A percentile compares a stretch with the other conserved stretches of the same genome.
Evolutionary conservation across 2,888 invertebrate species (phyloP).

Genomic region (Trissoscelio sp.): DNA sequence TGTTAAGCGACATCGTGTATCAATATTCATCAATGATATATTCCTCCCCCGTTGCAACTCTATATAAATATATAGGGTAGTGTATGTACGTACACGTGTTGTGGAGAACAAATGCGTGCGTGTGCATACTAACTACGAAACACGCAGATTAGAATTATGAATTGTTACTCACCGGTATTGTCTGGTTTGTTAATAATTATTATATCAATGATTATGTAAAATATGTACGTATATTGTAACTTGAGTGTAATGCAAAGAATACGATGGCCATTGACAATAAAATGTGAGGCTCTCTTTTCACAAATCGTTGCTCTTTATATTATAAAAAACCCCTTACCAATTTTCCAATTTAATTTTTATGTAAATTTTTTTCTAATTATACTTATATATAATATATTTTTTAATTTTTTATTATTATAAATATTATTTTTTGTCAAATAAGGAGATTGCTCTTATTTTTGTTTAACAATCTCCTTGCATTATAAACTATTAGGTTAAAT

Average conservation of each 20-base stretch:
- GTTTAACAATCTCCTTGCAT: too few species aligned
- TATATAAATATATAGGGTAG: conserved; percentile 50
- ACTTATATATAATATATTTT: too few species aligned
- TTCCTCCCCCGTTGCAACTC: conserved; percentile 52
- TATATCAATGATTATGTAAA: conserved; percentile 81
- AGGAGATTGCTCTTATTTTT: too few species aligned
- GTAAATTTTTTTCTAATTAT: not conserved
- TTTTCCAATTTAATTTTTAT: too few species aligned
- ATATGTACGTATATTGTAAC: conserved; percentile 83
- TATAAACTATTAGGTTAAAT: too few species aligned
- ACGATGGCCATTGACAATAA: conserved; percentile 81
- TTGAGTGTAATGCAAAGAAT: conserved; percentile 78
- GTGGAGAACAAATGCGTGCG: conserved; percentile 9
- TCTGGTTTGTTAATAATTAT: conserved; percentile 82
- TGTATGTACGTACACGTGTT: conserved; percentile 8
- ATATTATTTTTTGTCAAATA: too few species aligned
- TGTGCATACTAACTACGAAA: conserved; percentile 20
- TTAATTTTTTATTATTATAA: too few species aligned
- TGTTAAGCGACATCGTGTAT: conserved; percentile 65
- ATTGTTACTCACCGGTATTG: conserved; percentile 79
- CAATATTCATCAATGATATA: conserved; percentile 60
- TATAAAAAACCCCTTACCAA: too few species aligned
- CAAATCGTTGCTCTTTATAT: conserved; percentile 71
- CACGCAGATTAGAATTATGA: conserved; percentile 63
- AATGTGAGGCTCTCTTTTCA: conserved; percentile 81